phyloP scores from a whole-genome alignment of 2,113 vertebrate species.

The Pipra filicauda region DNA sequence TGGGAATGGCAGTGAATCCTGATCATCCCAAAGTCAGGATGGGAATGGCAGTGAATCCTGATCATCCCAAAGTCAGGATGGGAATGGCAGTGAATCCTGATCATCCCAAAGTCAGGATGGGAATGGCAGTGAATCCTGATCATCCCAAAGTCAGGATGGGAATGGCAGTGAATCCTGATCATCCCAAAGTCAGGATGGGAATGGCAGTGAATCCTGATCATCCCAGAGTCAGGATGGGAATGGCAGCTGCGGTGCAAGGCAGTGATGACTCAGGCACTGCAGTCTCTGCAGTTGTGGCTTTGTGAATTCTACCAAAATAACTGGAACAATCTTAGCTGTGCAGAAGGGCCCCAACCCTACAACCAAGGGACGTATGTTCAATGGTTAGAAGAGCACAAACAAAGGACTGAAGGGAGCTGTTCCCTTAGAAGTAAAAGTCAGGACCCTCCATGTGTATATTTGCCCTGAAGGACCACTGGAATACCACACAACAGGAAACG shows the following conservation, averaged over 20 bases:
- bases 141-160: no score
- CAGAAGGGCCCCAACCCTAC: neutral
- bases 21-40: no score
- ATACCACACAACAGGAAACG: neutral
- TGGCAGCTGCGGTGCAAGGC: fast-evolving
- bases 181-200: no score
- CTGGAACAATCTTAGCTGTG: neutral
- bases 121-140: no score
- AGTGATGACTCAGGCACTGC: neutral
- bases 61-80: no score
- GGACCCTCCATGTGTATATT: neutral
- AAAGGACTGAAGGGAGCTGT: neutral
- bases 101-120: neutral
- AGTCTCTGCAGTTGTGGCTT: neutral
- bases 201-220: neutral
- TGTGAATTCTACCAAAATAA: neutral
- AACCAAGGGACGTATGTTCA: fast-evolving
- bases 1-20: no score
- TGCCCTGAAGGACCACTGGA: neutral
- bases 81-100: no score
- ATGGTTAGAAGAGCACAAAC: neutral
- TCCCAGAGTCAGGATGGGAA: neutral
- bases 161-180: no score
- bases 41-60: no score
- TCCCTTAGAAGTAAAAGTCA: neutral